Base-by-base conservation (phyloP, 2,888 invertebrate species). In the Craniophora ligustri region DNA sequence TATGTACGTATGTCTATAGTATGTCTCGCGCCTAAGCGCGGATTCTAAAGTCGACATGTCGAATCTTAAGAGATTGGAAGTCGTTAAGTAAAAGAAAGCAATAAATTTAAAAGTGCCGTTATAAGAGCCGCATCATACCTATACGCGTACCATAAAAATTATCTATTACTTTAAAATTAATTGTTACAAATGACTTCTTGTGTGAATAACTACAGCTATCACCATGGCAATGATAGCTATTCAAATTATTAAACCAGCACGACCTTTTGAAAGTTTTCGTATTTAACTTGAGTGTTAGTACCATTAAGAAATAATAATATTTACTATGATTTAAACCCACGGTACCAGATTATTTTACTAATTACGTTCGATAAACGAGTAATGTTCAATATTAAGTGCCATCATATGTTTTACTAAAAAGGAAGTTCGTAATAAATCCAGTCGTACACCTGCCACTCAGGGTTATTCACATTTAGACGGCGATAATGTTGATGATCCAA, bases 91-190 rank as follows among this genome's bases (percentile, higher is more conserved):
- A 87, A 88, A 87, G 81, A 85, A 86, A 79, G 82, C 80, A 81
- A 88, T 89, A 88, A 89, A 89, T 89, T 86, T 56, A 75, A 54
- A 87, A 78, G 87, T 77, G 74, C 85, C 84, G 84, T 88, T 88
- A 86, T 78, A 81, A 72, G 67, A 76, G 74, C 68, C 79, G 78
- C 40, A 46, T 62, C 57, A 46, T 54, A 65, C 59, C 82, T 82
- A 80, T 75, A 76, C 69, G 76, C 76, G 76, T 72, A 76, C 84
- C 81, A 84, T 86, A 81, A 82, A 79, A 82, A 79, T 78, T 76
- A 79, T 78, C 65, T 73, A 73, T 78, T 70, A 73, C 69, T 70
- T 75, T 67, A 57, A 75, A 76, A 79, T 74, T 75, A 79, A 76
- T 78, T 74, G 69, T 78, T 67, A 70, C 41, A 67, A 67, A 73